Conservation (phyloP, 2,113 vertebrate species). For the Helogale parvula region DNA sequence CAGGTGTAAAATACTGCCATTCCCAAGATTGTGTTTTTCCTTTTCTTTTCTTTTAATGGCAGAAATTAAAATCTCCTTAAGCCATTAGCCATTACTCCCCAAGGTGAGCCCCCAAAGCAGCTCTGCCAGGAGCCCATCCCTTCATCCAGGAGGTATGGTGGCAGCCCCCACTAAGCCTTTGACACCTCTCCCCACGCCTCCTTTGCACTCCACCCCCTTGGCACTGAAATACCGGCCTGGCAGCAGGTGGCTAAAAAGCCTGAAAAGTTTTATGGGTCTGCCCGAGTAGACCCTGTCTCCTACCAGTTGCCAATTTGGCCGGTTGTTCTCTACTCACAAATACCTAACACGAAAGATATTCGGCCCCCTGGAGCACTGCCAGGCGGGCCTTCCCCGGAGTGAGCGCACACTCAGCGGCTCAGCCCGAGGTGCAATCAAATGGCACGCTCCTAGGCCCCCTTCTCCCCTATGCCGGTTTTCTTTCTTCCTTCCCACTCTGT, state of each 20-base stretch:
- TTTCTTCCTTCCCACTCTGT: not conserved
- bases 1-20: slow-evolving; percentile 70
- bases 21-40: slow-evolving; percentile 72
- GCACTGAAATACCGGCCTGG: not conserved
- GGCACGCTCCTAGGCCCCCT: not conserved
- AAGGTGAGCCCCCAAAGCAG: slow-evolving; percentile 43
- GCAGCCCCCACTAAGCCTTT: not conserved
- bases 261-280: slow-evolving; percentile 70
- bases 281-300: slow-evolving; percentile 63
- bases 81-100: slow-evolving; percentile 63
- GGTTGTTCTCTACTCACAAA: slow-evolving; percentile 46
- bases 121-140: not conserved
- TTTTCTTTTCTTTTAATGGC: slow-evolving; percentile 66
- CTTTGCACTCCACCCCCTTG: not conserved
- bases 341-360: slow-evolving; percentile 67
- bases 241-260: slow-evolving; percentile 61
- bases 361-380: not conserved
- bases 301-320: slow-evolving; percentile 54
- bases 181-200: not conserved
- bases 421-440: not conserved
- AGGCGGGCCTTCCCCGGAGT: not conserved
- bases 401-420: fast-evolving
- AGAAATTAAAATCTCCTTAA: slow-evolving; percentile 78
- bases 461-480: not conserved
- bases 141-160: not conserved